phyloP scores from a whole-genome alignment of 2,113 vertebrate genomes.

The Osmerus eperlanus region DNA sequence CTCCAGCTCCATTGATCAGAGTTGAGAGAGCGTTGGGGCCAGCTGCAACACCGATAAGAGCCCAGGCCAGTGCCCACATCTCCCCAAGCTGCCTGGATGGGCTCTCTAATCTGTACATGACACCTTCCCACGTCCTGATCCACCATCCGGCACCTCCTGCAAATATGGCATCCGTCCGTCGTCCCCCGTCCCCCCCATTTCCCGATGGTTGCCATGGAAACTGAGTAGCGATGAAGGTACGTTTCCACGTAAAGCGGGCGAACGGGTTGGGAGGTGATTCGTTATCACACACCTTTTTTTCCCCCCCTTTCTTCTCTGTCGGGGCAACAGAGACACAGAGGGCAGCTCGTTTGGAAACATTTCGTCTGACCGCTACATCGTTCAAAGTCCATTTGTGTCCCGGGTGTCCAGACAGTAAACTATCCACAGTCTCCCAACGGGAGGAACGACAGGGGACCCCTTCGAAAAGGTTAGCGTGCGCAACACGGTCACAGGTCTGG shows the following conservation, averaged over 20 bases:
- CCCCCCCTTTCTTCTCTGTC: too few species aligned
- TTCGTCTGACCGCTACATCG: too few species aligned
- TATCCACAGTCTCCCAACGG: too few species aligned
- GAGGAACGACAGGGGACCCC: too few species aligned
- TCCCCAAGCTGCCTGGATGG: constrained; percentile 15
- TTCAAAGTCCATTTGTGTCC: too few species aligned
- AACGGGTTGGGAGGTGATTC: too few species aligned
- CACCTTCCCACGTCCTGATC: constrained; percentile 18
- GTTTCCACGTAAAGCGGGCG: too few species aligned
- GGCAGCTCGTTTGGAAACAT: too few species aligned
- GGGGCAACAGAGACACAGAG: too few species aligned
- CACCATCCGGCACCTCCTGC: background rate
- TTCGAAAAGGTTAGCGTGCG: background rate
- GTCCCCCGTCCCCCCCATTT: background rate
- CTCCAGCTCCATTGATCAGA: background rate
- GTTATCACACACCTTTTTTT: too few species aligned
- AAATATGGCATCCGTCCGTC: constrained; percentile 21
- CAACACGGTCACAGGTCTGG: background rate
- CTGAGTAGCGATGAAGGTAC: background rate
- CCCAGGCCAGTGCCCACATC: constrained; percentile 10
- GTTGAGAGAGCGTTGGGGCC: background rate
- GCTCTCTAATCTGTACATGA: constrained; percentile 29
- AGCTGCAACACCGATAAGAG: background rate
- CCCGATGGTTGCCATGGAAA: constrained; percentile 32
- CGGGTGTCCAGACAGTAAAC: too few species aligned